Conservation (phyloP, 2,888 invertebrate genomes). For the Cephonodes hylas region DNA sequence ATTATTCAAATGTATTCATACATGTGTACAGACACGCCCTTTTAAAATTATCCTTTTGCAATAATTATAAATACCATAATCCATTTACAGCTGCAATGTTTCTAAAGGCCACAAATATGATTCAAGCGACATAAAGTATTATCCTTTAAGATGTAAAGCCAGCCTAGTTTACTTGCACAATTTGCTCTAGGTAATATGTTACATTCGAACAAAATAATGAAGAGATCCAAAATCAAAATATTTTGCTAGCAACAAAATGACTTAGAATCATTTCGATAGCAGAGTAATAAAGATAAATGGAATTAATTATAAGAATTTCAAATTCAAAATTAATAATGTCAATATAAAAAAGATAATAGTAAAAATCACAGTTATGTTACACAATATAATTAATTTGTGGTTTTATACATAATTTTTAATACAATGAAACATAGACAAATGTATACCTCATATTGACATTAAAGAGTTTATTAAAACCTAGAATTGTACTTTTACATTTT, state of each 20-base stretch:
- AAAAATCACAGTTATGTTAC: conserved; percentile 1
- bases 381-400: background rate
- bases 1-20: background rate
- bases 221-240: background rate
- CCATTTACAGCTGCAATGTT: background rate
- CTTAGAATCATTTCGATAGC: background rate
- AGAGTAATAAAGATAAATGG: background rate
- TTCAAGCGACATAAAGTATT: background rate
- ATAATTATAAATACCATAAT: background rate
- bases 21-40: background rate
- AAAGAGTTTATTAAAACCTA: background rate
- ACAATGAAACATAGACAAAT: background rate
- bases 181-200: background rate
- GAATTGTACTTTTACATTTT: background rate
- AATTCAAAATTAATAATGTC: background rate
- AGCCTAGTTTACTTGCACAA: background rate
- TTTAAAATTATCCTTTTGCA: background rate
- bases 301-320: background rate
- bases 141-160: background rate
- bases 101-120: background rate
- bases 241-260: background rate
- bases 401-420: background rate
- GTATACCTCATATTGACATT: background rate
- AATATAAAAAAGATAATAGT: background rate
- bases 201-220: background rate